phyloP scores from a whole-genome alignment of 1,140 invertebrate species.

The Frieseomelitta varia region DNA sequence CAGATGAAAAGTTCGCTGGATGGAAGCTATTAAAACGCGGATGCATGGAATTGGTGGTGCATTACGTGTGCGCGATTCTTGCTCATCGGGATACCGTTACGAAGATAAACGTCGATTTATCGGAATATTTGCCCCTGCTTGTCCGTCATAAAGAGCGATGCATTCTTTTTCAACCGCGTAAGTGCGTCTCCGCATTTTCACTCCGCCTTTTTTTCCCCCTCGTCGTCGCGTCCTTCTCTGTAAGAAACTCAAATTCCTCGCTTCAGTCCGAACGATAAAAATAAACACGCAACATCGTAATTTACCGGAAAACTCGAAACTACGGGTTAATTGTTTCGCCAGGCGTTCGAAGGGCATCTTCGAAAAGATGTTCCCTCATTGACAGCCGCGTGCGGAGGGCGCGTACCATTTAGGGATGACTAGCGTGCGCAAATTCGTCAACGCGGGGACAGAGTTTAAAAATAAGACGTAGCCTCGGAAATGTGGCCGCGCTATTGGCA shows the following conservation, averaged over 20 bases:
- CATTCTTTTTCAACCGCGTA: slow-evolving; percentile 10
- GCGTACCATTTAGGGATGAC: slow-evolving; percentile 4
- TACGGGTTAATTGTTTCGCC: not conserved
- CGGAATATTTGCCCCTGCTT: slow-evolving; percentile 41
- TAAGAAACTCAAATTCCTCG: slow-evolving; percentile 5
- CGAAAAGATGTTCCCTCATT: not conserved
- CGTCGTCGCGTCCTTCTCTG: not conserved
- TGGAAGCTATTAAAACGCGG: slow-evolving; percentile 5
- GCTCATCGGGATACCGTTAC: slow-evolving; percentile 29
- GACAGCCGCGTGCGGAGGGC: not conserved
- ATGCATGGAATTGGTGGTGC: slow-evolving; percentile 32
- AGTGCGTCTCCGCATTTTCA: slow-evolving; percentile 2
- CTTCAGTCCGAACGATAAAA: not conserved
- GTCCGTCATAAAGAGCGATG: slow-evolving; percentile 15
- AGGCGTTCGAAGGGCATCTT: not conserved
- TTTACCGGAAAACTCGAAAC: not conserved
- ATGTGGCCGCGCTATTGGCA: slow-evolving; percentile 53
- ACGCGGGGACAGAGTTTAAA: slow-evolving; percentile 61
- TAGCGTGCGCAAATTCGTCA: slow-evolving; percentile 65
- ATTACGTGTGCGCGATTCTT: slow-evolving; percentile 33
- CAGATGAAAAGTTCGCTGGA: not conserved
- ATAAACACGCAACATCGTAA: too few species aligned
- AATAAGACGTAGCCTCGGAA: slow-evolving; percentile 59
- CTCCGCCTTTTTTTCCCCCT: not conserved
- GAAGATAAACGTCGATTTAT: slow-evolving; percentile 41